phyloP scores from a whole-genome alignment of 2,797 vertebrate species.

The Siniperca undulata region DNA sequence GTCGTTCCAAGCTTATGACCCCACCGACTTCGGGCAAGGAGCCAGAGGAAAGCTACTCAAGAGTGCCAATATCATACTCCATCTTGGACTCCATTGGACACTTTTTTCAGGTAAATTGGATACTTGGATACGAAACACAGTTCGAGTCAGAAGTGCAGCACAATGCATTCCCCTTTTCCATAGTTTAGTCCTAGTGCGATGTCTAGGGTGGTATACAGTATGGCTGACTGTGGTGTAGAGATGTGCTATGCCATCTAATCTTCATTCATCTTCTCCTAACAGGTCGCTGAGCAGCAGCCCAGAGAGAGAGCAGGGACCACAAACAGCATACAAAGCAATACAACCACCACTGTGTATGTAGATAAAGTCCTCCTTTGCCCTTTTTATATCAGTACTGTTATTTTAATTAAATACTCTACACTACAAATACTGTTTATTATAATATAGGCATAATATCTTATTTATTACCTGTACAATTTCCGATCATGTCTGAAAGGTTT shows the following conservation, averaged over 20 bases:
- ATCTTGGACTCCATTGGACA: constrained; percentile 89
- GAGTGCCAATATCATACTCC: constrained; percentile 87
- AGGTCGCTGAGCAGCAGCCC: constrained; percentile 57
- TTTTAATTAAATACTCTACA: neutral
- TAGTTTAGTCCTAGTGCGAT: neutral
- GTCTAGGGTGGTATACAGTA: neutral
- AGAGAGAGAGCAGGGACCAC: constrained; percentile 44
- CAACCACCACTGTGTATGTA: constrained; percentile 65
- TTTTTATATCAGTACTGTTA: neutral
- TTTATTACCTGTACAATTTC: neutral
- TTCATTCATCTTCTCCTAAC: constrained; percentile 21
- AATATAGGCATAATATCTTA: too few relatives aligned
- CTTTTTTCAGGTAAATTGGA: constrained; percentile 84
- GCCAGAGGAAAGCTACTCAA: constrained; percentile 77
- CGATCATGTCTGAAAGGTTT: neutral
- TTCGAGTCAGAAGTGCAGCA: neutral
- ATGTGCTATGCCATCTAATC: neutral
- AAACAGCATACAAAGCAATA: constrained; percentile 50
- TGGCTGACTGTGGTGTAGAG: neutral
- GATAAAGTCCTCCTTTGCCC: neutral
- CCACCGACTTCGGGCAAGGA: constrained; percentile 74
- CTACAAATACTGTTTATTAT: neutral
- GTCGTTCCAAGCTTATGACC: constrained; percentile 70
- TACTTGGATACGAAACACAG: neutral
- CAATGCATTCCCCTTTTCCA: neutral